Evolutionary conservation across 2,797 vertebrate species (phyloP).

Genomic region (Xenentodon cancila): DNA sequence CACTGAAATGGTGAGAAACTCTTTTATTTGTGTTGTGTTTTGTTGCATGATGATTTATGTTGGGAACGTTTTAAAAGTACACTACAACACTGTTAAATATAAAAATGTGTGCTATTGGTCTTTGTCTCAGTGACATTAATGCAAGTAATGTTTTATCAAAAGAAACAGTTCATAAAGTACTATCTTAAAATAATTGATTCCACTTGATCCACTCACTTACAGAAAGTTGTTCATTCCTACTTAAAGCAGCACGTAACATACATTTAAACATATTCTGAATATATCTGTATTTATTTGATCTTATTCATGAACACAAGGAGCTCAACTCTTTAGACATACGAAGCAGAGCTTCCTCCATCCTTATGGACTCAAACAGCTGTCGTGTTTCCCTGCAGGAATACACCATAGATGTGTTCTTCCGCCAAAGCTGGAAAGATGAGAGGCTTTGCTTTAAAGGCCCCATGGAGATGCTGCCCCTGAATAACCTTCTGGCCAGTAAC

Average conservation of each 20-base stretch:
- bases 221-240: no score
- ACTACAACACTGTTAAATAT: neutral
- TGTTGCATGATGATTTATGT: neutral
- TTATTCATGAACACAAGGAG: no score
- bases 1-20: constrained; percentile 92
- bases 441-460: constrained; percentile 93
- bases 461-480: constrained; percentile 92
- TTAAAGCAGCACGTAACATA: no score
- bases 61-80: neutral
- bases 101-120: no score
- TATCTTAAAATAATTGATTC: no score
- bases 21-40: neutral
- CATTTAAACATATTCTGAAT: no score
- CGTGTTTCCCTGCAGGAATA: constrained; percentile 84
- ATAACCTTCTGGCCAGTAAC: constrained; percentile 94
- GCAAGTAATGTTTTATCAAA: no score
- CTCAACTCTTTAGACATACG: no score
- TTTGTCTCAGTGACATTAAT: no score
- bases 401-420: constrained; percentile 95
- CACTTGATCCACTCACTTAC: no score
- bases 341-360: no score
- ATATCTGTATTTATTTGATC: no score
- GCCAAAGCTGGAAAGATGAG: constrained; percentile 95
- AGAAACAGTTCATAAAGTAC: neutral
- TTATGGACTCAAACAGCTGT: neutral